A percentile compares a stretch with the other conserved stretches of the same genome.
Conservation (phyloP, 2,888 invertebrate genomes). For the Theretra japonica region DNA sequence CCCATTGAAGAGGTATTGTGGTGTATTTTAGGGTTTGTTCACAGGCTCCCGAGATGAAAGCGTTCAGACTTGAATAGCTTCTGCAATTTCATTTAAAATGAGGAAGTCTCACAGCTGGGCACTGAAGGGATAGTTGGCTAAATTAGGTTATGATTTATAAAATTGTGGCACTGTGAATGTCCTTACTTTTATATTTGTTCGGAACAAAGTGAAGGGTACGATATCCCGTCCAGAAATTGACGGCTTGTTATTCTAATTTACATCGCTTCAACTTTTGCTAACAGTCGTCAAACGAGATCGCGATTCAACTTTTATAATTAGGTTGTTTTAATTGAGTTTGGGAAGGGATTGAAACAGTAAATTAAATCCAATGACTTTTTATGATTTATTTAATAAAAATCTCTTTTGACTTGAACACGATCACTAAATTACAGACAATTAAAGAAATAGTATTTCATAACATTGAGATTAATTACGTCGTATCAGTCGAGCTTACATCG, state of each 20-base stretch:
- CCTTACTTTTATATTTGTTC: slow-evolving; percentile 8
- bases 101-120: slow-evolving; percentile 56
- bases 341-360: slow-evolving; percentile 34
- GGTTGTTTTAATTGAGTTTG: slow-evolving; percentile 20
- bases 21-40: slow-evolving; percentile 71
- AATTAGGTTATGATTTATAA: slow-evolving; percentile 51
- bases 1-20: slow-evolving; percentile 73
- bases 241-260: slow-evolving; percentile 32
- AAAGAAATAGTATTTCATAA: slow-evolving; percentile 74
- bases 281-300: slow-evolving; percentile 28
- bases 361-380: slow-evolving; percentile 54
- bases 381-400: slow-evolving; percentile 82
- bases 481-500: slow-evolving; percentile 76
- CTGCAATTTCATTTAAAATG: slow-evolving; percentile 55
- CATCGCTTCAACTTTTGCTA: slow-evolving; percentile 31
- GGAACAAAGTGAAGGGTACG: neutral
- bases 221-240: slow-evolving; percentile 13
- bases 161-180: slow-evolving; percentile 19
- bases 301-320: slow-evolving; percentile 26
- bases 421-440: slow-evolving; percentile 83
- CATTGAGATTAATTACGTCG: slow-evolving; percentile 74
- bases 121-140: slow-evolving; percentile 44
- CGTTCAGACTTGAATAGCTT: slow-evolving; percentile 52
- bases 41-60: slow-evolving; percentile 58
- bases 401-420: slow-evolving; percentile 85